Percentiles rank a stretch among this genome's conserved stretches.
Conservation (phyloP, 2,797 vertebrate species). For the Trachurus trachurus region DNA sequence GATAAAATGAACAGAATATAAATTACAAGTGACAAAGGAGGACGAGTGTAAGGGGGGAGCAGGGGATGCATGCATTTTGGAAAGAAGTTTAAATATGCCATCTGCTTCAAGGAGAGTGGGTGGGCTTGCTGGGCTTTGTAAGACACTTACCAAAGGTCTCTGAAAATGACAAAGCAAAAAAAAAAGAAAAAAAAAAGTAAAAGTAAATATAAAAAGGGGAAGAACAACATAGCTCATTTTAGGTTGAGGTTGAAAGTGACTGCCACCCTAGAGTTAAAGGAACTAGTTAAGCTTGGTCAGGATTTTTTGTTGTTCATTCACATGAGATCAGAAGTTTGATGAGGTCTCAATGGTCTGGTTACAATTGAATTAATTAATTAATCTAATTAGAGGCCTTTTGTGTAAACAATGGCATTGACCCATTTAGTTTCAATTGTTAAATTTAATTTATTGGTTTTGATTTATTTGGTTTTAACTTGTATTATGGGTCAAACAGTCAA, state of each 20-base stretch:
- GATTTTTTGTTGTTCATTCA: slow-evolving; percentile 27
- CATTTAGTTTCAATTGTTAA: neutral
- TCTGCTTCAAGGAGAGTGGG: slow-evolving; percentile 90
- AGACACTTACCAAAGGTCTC: slow-evolving; percentile 99
- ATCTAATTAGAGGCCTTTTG: slow-evolving; percentile 16
- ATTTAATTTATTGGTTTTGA: slow-evolving; percentile 21
- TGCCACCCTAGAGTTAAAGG: slow-evolving; percentile 43
- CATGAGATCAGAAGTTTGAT: slow-evolving; percentile 1
- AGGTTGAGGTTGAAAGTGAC: slow-evolving; percentile 59
- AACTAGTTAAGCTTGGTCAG: slow-evolving; percentile 39
- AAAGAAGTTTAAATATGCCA: slow-evolving; percentile 88
- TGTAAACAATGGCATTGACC: neutral
- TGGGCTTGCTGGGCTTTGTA: slow-evolving; percentile 83
- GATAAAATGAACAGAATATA: slow-evolving; percentile 29
- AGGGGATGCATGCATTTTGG: slow-evolving; percentile 91
- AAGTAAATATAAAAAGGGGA: slow-evolving; percentile 62
- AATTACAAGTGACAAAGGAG: slow-evolving; percentile 45
- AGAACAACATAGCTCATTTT: slow-evolving; percentile 84
- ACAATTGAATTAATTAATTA: slow-evolving; percentile 2
- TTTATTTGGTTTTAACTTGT: slow-evolving; percentile 33
- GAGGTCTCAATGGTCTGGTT: neutral
- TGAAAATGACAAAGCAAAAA: slow-evolving; percentile 90
- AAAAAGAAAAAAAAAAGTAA: slow-evolving; percentile 82
- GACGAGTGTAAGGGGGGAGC: slow-evolving; percentile 50
- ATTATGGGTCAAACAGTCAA: slow-evolving; percentile 51